Evolutionary conservation across 2,888 invertebrate species (phyloP).

Genomic region (Tenthredo distinguenda): DNA sequence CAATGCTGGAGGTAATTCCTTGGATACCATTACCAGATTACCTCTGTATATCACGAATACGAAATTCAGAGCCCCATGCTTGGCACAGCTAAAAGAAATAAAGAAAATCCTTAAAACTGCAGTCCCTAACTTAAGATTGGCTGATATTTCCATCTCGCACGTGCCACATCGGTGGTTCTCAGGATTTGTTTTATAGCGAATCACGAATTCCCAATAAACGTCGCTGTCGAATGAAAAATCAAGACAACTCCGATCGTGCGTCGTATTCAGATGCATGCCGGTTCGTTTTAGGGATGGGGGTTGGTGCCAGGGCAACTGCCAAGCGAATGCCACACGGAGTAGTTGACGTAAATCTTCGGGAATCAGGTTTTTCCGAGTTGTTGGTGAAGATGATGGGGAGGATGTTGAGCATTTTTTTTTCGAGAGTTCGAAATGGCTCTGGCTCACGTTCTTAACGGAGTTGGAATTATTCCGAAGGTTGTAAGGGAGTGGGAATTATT

Average conservation of each 20-base stretch:
- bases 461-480: not conserved
- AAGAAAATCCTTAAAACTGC: not conserved
- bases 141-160: constrained; percentile 24
- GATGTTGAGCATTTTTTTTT: constrained; percentile 14
- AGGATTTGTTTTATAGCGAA: constrained; percentile 26
- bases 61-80: not conserved
- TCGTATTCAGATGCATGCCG: not conserved
- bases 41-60: not conserved
- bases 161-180: constrained; percentile 28
- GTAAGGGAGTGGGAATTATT: constrained; percentile 29
- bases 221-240: constrained; percentile 3
- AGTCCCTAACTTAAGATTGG: not conserved
- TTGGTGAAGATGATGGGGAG: not conserved
- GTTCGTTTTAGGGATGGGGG: not conserved
- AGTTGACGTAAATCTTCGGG: constrained; percentile 15
- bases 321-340: not conserved
- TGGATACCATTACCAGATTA: not conserved
- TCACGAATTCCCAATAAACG: constrained; percentile 42
- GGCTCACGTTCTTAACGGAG: not conserved
- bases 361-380: not conserved
- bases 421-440: not conserved
- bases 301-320: not conserved
- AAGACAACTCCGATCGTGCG: constrained; percentile 21
- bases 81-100: not conserved
- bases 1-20: not conserved